Percentiles rank a stretch among this genome's conserved stretches.
These are phyloP conservation scores for Chromobotia macracanthus DNA, from an alignment of 2,797 vertebrate genomes.

Conservation along the genomic window DNA sequence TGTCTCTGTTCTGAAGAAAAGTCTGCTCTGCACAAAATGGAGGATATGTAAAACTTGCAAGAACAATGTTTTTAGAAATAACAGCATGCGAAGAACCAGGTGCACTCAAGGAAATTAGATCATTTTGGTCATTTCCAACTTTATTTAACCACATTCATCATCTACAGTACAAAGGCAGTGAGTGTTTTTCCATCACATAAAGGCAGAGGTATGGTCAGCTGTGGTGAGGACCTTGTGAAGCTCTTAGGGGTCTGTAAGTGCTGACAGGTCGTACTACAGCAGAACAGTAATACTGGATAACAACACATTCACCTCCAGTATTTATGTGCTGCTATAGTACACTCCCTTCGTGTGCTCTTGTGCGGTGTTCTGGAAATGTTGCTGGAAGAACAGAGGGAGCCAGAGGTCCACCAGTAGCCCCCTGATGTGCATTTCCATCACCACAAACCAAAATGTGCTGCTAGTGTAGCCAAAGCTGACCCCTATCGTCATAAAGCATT, in stretches of 20 bases:
- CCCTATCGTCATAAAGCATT: not conserved
- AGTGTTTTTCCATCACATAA: not conserved
- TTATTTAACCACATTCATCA: constrained; percentile 18
- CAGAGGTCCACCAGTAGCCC: constrained; percentile 69
- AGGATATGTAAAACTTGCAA: not conserved
- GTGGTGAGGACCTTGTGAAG: constrained; percentile 16
- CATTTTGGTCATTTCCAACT: not conserved
- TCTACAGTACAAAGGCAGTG: not conserved
- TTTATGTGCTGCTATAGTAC: constrained; percentile 82
- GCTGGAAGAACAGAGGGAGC: constrained; percentile 31
- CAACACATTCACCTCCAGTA: constrained; percentile 77
- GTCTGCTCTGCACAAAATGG: not conserved
- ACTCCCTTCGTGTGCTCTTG: constrained; percentile 59
- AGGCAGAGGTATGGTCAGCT: not conserved
- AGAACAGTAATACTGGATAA: constrained; percentile 85
- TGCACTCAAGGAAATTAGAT: not conserved
- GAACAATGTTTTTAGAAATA: constrained; percentile 1
- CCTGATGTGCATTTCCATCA: constrained; percentile 81
- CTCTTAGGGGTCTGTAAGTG: constrained; percentile 28
- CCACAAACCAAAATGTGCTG: constrained; percentile 79
- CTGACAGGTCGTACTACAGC: constrained; percentile 76
- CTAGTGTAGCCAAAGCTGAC: constrained; percentile 66
- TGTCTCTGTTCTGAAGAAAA: not conserved
- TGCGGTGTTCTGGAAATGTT: not conserved
- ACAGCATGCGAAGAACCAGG: not conserved